Conservation (phyloP, 2,797 vertebrate genomes). For the Sphenopsis melanotis region DNA sequence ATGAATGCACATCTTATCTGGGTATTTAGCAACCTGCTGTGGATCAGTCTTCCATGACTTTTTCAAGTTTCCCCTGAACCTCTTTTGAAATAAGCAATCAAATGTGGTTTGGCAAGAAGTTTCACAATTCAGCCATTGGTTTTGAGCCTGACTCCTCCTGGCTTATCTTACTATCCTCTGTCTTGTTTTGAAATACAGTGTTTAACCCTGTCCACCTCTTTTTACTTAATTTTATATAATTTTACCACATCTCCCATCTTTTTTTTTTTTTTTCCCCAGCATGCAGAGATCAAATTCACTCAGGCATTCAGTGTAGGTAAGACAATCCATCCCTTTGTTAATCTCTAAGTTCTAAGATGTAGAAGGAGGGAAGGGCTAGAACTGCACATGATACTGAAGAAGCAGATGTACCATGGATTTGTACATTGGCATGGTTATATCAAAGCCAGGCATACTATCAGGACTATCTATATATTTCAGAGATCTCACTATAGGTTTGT, state of each 20-base stretch:
- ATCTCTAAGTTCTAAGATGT: not conserved
- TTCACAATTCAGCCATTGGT: not conserved
- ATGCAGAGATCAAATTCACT: not conserved
- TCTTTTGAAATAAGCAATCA: not conserved
- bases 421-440: not conserved
- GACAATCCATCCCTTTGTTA: not conserved
- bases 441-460: not conserved
- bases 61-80: not conserved
- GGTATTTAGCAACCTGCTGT: not conserved
- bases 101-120: not conserved
- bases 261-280: not conserved
- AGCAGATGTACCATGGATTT: not conserved
- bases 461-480: not conserved
- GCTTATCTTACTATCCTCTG: not conserved
- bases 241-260: not conserved
- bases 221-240: not conserved
- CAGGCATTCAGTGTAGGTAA: not conserved
- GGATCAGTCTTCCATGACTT: not conserved
- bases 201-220: not conserved
- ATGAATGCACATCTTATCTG: not conserved
- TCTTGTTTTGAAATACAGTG: not conserved
- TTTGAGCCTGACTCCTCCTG: not conserved
- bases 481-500: not conserved
- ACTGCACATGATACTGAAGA: not conserved
- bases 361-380: not conserved